A percentile compares a stretch with the other conserved stretches of the same genome.
Evolutionary conservation across 2,888 invertebrate species (phyloP).

Genomic region (Drosophila emarginata): DNA sequence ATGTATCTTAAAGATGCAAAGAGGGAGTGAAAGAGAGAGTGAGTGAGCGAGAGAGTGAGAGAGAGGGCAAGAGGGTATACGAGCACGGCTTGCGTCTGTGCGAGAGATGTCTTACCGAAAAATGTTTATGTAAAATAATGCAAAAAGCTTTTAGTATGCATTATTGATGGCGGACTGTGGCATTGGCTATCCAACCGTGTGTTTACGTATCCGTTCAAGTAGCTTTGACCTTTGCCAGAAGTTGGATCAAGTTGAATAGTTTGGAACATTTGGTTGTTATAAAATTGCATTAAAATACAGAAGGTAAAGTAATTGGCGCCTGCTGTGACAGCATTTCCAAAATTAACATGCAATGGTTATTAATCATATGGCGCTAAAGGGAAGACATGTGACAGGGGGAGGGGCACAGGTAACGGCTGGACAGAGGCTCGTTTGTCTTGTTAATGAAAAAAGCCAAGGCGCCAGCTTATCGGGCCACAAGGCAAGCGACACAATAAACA

Average conservation of each 20-base stretch:
- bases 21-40: background rate
- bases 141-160: constrained; percentile 81
- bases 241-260: constrained; percentile 46
- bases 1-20: constrained; percentile 69
- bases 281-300: constrained; percentile 41
- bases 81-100: constrained; percentile 19
- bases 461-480: constrained; percentile 79
- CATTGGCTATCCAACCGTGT: constrained; percentile 43
- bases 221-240: constrained; percentile 53
- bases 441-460: constrained; percentile 79
- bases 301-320: constrained; percentile 61
- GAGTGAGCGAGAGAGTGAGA: background rate
- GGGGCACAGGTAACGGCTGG: constrained; percentile 23
- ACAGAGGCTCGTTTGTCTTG: constrained; percentile 67
- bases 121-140: constrained; percentile 73
- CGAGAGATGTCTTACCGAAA: constrained; percentile 51
- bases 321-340: constrained; percentile 58
- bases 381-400: background rate
- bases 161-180: constrained; percentile 73
- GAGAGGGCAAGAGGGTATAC: too few relatives aligned
- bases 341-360: constrained; percentile 66
- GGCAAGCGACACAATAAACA: constrained; percentile 67
- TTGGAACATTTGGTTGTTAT: constrained; percentile 34
- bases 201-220: background rate
- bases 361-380: constrained; percentile 65